A percentile compares a stretch with the other conserved stretches of the same genome.
These are phyloP conservation scores for Tautogolabrus adspersus DNA, from an alignment of 2,113 vertebrate genomes.

Conservation along the genomic window DNA sequence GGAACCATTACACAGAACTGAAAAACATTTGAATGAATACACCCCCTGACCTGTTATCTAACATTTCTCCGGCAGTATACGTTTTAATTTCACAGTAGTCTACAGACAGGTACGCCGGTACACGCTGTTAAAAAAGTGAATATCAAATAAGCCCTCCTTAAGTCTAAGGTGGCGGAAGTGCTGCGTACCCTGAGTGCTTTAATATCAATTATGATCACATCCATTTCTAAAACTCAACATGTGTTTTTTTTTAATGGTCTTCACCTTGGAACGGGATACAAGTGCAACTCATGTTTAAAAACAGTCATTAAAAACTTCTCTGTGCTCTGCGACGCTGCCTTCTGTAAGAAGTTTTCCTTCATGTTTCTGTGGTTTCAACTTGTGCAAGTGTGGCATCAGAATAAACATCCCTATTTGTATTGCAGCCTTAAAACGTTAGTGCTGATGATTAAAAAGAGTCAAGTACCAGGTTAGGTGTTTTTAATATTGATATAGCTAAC, in stretches of 20 bases:
- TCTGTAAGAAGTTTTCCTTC: slow-evolving; percentile 44
- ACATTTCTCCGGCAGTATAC: slow-evolving; percentile 11
- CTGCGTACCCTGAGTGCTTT: slow-evolving; percentile 24
- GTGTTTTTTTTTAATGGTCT: slow-evolving; percentile 8
- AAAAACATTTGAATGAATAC: slow-evolving; percentile 5
- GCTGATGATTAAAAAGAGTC: slow-evolving; percentile 24
- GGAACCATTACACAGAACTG: neutral
- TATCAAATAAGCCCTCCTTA: slow-evolving; percentile 14
- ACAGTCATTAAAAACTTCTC: slow-evolving; percentile 5
- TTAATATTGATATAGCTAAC: slow-evolving; percentile 44
- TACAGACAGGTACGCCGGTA: slow-evolving; percentile 45
- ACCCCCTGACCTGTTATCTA: slow-evolving; percentile 9
- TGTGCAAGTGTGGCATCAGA: slow-evolving; percentile 46
- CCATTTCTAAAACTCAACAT: slow-evolving; percentile 28
- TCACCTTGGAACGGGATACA: slow-evolving; percentile 25
- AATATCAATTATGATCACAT: slow-evolving; percentile 6
- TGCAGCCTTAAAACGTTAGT: slow-evolving; percentile 34
- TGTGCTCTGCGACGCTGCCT: neutral
- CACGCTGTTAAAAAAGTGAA: neutral
- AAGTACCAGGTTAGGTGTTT: slow-evolving; percentile 31
- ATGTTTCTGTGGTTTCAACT: slow-evolving; percentile 11
- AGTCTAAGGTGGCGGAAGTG: neutral
- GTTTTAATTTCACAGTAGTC: slow-evolving; percentile 46
- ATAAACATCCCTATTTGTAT: slow-evolving; percentile 21
- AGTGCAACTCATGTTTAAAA: slow-evolving; percentile 23